phyloP scores from a whole-genome alignment of 2,797 vertebrate genomes.

The Lates japonicus region DNA sequence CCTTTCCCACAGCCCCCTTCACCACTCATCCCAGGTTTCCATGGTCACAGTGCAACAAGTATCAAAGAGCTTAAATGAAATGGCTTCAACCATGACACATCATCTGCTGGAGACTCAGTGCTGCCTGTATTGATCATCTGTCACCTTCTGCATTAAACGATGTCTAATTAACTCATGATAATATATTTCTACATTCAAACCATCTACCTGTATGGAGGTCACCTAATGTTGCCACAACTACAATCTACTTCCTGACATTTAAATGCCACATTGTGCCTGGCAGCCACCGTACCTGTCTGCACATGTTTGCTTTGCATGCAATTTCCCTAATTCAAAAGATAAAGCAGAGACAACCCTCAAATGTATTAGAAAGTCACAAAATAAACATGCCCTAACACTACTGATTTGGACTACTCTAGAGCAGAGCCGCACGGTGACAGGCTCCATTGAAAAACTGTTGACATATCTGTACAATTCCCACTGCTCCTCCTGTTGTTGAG shows the following conservation, averaged over 20 bases:
- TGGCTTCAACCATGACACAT: constrained; percentile 12
- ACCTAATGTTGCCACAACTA: neutral
- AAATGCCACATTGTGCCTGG: constrained; percentile 12
- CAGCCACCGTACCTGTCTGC: constrained; percentile 17
- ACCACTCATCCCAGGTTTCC: constrained; percentile 38
- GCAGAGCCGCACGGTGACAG: neutral
- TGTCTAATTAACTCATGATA: constrained; percentile 6
- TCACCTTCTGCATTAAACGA: constrained; percentile 3
- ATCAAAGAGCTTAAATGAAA: constrained; percentile 48
- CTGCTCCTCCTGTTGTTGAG: neutral
- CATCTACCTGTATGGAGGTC: neutral
- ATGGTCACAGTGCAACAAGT: constrained; percentile 58
- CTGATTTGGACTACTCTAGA: neutral
- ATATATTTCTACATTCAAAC: neutral
- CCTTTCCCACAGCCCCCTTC: constrained; percentile 39
- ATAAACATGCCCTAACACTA: neutral
- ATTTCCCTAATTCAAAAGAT: constrained; percentile 28
- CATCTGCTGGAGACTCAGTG: constrained; percentile 4
- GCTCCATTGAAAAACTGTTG: constrained; percentile 8
- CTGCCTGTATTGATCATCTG: constrained; percentile 25
- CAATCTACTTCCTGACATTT: constrained; percentile 9
- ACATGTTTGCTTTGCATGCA: constrained; percentile 30
- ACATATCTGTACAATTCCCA: neutral
- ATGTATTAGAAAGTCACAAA: constrained; percentile 8
- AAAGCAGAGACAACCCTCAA: neutral